Percentiles rank a stretch among this genome's conserved stretches.
phyloP scores from a whole-genome alignment of 2,888 invertebrate genomes.

The Torymus auratus region DNA sequence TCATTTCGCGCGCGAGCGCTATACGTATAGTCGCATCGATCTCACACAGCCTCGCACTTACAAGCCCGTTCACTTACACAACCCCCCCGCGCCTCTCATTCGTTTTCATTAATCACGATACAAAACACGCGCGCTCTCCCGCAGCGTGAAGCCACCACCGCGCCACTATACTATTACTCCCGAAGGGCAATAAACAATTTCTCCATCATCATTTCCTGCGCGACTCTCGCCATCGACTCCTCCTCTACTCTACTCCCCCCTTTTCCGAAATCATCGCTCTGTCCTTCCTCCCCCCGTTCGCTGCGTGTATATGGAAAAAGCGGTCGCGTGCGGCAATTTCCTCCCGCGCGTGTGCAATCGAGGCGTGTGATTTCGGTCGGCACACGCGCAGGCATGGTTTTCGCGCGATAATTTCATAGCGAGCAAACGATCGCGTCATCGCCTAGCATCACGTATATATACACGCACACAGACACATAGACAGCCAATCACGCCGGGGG shows the following conservation, averaged over 20 bases:
- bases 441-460: neutral
- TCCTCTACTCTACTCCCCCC: too few species aligned
- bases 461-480: neutral
- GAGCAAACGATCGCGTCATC: neutral
- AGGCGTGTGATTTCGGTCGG: conserved; percentile 32
- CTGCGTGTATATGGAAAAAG: too few species aligned
- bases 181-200: conserved; percentile 44
- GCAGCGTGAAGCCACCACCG: neutral
- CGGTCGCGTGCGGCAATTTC: conserved; percentile 44
- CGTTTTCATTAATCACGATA: conserved; percentile 11
- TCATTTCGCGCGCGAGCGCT: neutral
- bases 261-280: conserved; percentile 11
- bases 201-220: conserved; percentile 43
- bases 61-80: too few species aligned
- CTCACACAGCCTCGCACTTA: neutral
- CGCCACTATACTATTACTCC: too few species aligned
- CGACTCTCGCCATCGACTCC: neutral
- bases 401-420: conserved; percentile 46
- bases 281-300: neutral
- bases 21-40: too few species aligned
- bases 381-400: too few species aligned
- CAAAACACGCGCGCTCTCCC: neutral
- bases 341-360: conserved; percentile 14
- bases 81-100: too few species aligned
- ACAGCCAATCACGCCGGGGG: conserved; percentile 2